Evolutionary conservation across 2,797 vertebrate species (phyloP).

Genomic region (Syngnathus acus): DNA sequence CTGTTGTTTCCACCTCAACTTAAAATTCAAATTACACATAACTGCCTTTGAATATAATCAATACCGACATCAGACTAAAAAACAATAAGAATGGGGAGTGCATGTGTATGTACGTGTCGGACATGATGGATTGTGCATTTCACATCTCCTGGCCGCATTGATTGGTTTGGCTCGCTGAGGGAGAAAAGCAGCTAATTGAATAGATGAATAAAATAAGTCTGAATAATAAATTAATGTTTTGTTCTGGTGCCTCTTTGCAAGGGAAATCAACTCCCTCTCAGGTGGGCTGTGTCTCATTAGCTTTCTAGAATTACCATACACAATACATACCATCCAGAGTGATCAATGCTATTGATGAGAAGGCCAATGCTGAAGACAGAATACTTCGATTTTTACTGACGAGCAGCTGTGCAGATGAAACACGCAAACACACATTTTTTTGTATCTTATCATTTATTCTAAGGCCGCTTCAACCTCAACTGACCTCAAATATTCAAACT

Average conservation of each 20-base stretch:
- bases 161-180: conserved; percentile 68
- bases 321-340: conserved; percentile 38
- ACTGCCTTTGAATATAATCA: neutral
- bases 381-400: conserved; percentile 31
- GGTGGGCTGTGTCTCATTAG: conserved; percentile 55
- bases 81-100: neutral
- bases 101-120: conserved; percentile 22
- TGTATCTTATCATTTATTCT: neutral
- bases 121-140: conserved; percentile 52
- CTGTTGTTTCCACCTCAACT: neutral
- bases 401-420: conserved; percentile 1
- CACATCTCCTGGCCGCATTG: conserved; percentile 53
- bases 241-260: conserved; percentile 59
- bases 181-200: conserved; percentile 65
- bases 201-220: conserved; percentile 72
- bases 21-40: neutral
- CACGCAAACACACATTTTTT: conserved; percentile 12
- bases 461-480: neutral
- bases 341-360: conserved; percentile 63
- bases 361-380: conserved; percentile 26
- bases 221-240: conserved; percentile 73
- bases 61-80: neutral
- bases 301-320: conserved; percentile 48
- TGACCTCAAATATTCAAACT: neutral
- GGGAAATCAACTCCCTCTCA: conserved; percentile 63